Evolutionary conservation across 2,797 vertebrate genomes (phyloP), one percentile per base, ranked within the genome.

Genomic region (Petrocephalus sullivani): DNA sequence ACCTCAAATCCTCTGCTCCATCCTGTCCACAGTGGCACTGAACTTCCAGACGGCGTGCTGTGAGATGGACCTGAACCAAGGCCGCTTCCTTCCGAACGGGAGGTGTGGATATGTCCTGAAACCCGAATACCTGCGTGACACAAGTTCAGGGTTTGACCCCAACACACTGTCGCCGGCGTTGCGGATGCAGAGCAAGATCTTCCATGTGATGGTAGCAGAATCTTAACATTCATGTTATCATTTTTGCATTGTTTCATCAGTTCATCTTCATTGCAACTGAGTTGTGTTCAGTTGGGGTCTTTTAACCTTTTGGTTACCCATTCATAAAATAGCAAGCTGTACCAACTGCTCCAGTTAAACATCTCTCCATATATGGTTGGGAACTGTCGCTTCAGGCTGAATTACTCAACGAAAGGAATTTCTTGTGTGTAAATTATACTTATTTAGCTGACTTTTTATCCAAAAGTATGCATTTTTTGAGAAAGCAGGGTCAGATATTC

Each of bases 11-110:
- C 41, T 81, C 75, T 49, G 37, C 8, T 4, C 41, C 75, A 81
- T 49, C 92, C 54, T 28, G 78, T 81, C 90, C 91, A 49, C 88
- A 99, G 98, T 99, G 96, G 98, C 98, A 9, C 90, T 99, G 86
- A 99, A 99, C 94, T 99, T 99, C 95, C 98, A 99, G 95, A 98
- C 97, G 1, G 94, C 94, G 3, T 93, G 94, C 87, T 94, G 96
- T 81, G 97, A 98, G 94, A 99, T 99, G 98, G 96, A 99, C 23
- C 37, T 99, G 71, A 97, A 99, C 92, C 98, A 98, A 92, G 98
- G 97, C 3, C 94, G 93, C 2, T 99, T 99, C 93, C 93, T 95
- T 90, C 95, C 96, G 82, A 99, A 99, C 0, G 97, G 96, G 1
- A 93, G 93, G 56, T 96, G 95, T 23, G 98, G 98, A 56, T 99